Evolutionary conservation across 35 echinoderm and acorn worm species (phyloP).

Genomic region (Diadema setosum): DNA sequence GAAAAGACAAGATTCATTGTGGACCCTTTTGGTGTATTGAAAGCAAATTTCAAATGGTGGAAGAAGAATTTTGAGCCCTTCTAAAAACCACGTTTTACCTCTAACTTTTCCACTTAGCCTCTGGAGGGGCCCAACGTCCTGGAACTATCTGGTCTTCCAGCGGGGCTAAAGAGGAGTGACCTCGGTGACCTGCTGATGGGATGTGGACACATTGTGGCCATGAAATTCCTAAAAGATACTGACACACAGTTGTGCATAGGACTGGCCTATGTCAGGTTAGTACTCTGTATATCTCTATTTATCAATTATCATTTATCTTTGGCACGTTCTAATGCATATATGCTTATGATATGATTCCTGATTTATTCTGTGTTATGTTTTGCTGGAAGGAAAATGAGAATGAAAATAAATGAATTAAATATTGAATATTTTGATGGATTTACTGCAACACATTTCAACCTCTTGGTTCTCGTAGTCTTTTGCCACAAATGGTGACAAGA

Average conservation of each 20-base stretch:
- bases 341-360: no score
- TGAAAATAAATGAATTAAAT: no score
- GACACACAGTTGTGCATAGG: background rate
- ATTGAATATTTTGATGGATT: no score
- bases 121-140: background rate
- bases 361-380: no score
- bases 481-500: no score
- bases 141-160: background rate
- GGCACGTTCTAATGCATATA: no score
- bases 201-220: background rate
- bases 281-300: background rate
- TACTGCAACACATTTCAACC: no score
- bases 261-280: constrained; percentile 8
- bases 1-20: no score
- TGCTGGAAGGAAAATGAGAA: no score
- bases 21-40: no score
- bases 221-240: background rate
- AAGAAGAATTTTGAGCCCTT: background rate
- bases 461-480: no score
- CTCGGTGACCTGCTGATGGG: background rate
- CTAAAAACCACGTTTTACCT: background rate
- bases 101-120: background rate
- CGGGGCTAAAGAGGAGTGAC: background rate
- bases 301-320: no score
- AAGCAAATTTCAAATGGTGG: background rate